Base-by-base conservation (phyloP, 1,140 invertebrate genomes). In the Drosophila kanapiae region DNA sequence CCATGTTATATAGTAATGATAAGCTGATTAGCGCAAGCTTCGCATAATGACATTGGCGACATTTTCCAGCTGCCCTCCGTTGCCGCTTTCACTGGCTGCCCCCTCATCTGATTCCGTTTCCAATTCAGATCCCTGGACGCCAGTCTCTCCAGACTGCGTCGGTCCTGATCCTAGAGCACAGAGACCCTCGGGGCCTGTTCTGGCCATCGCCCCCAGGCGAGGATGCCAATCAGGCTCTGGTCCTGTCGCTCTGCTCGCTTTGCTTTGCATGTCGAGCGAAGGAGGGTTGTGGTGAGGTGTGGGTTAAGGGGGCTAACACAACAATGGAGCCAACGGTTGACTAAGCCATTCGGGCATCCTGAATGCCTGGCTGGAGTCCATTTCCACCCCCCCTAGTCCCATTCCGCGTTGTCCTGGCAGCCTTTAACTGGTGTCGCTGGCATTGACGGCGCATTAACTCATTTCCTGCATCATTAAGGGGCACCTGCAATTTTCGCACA, bases 381-480 rank as follows among this genome's bases (percentile, higher is more conserved):
- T 2, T n/a, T n/a, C 23, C 14, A 7, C 40, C 13, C n/a, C 8
- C n/a, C 11, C 16, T 7, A 6, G 16, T 7, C 43, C 57, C 10
- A 8, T 4, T 16, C 16, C 27, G 38, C 29, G 37, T 47, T 47
- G 48, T 45, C 51, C 48, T 42, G 35, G 6, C 42, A 72, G 58
- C 59, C 40, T 33, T 33, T 59, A 61, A 59, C 13, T 75, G 70
- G 74, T 63, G 78, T 63, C 74, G 82, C 54, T 80, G 70, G 58
- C 78, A 80, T 80, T 75, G 70, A 80, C 64, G 78, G 63, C 60
- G 70, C 77, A 90, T 87, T 87, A 87, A 84, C 84, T 87, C 84
- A 87, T 87, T 87, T 87, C 84, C 84, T 88, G 77, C 84, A 83
- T 87, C 84, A 88, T 87, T 87, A 87, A 78, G 67, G 58, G 77